Conservation (phyloP, 2,797 vertebrate genomes). For the Clamator glandarius region DNA sequence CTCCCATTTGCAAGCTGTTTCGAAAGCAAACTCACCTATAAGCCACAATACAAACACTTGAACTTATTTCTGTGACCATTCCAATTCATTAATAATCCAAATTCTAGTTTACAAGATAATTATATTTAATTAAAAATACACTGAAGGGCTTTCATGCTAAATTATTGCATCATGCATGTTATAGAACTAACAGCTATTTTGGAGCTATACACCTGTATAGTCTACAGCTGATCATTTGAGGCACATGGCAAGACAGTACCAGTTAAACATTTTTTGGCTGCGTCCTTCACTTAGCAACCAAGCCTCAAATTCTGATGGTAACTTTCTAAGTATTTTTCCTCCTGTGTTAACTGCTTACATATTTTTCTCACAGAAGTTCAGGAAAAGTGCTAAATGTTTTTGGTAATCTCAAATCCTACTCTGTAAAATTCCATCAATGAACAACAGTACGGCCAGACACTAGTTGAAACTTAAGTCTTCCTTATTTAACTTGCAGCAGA, state of each 20-base stretch:
- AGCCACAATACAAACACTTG: neutral
- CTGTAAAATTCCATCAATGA: neutral
- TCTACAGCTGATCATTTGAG: neutral
- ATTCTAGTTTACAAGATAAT: neutral
- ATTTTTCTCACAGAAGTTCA: neutral
- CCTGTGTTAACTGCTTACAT: neutral
- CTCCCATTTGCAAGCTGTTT: neutral
- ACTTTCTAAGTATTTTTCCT: neutral
- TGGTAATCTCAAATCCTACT: neutral
- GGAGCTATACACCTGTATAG: neutral
- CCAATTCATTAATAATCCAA: neutral
- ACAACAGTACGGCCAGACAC: neutral
- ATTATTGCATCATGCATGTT: neutral
- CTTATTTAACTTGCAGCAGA: neutral
- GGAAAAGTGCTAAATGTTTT: neutral
- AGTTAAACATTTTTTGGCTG: neutral
- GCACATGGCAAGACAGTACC: neutral
- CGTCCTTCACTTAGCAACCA: neutral
- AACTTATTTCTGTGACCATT: neutral
- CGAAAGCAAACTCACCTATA: neutral
- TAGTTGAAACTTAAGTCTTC: neutral
- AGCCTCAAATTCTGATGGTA: neutral
- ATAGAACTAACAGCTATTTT: neutral
- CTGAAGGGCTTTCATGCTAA: neutral
- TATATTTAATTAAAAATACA: neutral